Evolutionary conservation across 2,888 invertebrate species (phyloP), one percentile per base, ranked within the genome.

Genomic region (Drosophila antonietae): DNA sequence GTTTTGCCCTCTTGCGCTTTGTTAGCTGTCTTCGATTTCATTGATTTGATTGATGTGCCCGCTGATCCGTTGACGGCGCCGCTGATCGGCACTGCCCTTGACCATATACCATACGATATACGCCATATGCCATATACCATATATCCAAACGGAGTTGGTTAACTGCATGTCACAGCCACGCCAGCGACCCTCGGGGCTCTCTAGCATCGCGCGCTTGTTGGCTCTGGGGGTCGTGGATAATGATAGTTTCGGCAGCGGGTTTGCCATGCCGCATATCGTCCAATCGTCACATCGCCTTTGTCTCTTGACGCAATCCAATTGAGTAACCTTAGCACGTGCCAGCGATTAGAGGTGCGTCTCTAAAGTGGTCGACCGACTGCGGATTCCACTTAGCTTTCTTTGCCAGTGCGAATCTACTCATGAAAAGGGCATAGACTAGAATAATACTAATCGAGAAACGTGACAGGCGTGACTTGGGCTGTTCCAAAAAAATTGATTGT

Each of bases 31-130:
- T 85, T 88, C 83, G 87, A 78, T 84, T 89, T 80, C 89, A 89
- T 77, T 83, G 75, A 81, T 82, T 87, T 86, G 89, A 87, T 87
- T 87, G 89, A 87, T 87, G 85, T 84, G 82, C 80, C 88, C 86
- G 86, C 83, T 74, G 84, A 83, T 83, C 81, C 81, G 79, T 59
- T 74, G 66, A 78, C 79, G 75, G 64, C 75, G 75, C 66, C 75
- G 74, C 35, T 61, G 75, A 68, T 66, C 70, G 74, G n/a, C 35
- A 52, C 76, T 83, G 83, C 80, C 89, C 84, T 78, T 89, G 88
- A 80, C 89, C 87, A 82, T 88, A 76, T 68, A 83, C 67, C 63
- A 69, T 59, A 72, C 62, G 55, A 43, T 88, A 80, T 86, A 76
- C 61, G 75, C 67, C 63, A 65, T 55, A 72, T 65, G 51, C 46